Percentiles rank a stretch among this genome's conserved stretches.
Evolutionary conservation across 2,113 vertebrate genomes (phyloP).

Genomic region (Puma concolor): DNA sequence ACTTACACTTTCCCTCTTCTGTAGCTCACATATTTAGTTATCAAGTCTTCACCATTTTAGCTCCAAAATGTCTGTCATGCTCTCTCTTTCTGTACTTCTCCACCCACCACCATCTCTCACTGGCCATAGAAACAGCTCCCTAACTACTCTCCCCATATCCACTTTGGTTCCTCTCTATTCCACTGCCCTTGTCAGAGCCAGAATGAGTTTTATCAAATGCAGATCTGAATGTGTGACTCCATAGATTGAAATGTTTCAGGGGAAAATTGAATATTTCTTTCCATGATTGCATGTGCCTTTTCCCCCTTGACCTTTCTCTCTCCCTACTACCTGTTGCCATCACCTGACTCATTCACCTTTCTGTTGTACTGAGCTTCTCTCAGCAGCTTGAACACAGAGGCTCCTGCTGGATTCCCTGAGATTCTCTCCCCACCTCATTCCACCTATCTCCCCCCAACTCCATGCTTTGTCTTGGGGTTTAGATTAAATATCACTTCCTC

Average conservation of each 20-base stretch:
- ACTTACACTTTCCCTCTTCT: not conserved
- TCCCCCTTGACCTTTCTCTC: not conserved
- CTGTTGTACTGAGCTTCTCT: not conserved
- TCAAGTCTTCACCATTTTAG: not conserved
- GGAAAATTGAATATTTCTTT: not conserved
- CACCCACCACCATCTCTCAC: not conserved
- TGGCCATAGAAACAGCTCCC: not conserved
- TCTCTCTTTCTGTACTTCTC: not conserved
- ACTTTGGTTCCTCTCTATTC: not conserved
- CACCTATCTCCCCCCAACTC: not conserved
- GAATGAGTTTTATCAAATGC: not conserved
- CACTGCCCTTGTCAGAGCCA: not conserved
- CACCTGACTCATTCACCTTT: not conserved
- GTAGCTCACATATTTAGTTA: not conserved
- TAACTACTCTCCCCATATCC: not conserved
- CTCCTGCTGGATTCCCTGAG: not conserved
- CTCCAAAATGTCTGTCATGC: not conserved
- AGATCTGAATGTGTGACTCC: not conserved
- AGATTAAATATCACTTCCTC: not conserved
- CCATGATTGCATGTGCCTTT: not conserved
- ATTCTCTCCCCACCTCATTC: not conserved
- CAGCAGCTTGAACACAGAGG: not conserved
- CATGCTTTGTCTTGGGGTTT: not conserved
- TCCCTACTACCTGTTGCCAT: not conserved
- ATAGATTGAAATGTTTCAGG: not conserved